Conservation (phyloP, 2,888 invertebrate genomes). For the Resseliella maxima region DNA sequence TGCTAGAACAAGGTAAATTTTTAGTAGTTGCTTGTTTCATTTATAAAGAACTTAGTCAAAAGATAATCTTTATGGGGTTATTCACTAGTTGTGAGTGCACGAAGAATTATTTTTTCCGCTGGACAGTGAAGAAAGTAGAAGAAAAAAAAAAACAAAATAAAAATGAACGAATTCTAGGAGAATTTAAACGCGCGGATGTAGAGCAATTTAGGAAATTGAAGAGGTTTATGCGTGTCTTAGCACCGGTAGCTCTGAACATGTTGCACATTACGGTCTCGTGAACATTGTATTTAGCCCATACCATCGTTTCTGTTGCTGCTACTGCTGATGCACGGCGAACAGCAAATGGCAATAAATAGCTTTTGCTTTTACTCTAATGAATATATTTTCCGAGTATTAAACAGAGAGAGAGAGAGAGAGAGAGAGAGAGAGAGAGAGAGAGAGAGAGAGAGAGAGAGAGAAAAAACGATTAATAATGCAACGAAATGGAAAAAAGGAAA, state of each 20-base stretch:
- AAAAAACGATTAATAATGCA: slow-evolving; percentile 11
- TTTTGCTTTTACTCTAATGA: slow-evolving; percentile 31
- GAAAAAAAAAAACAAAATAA: not conserved
- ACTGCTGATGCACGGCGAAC: not conserved
- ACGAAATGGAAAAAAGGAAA: slow-evolving; percentile 9
- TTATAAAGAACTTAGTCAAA: slow-evolving; percentile 41
- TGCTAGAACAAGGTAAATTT: not conserved
- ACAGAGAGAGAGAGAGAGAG: not conserved
- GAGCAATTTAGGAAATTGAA: slow-evolving; percentile 48
- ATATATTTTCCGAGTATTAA: not conserved
- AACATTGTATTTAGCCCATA: not conserved
- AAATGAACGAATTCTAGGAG: not conserved
- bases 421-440: not conserved
- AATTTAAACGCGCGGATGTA: slow-evolving; percentile 14
- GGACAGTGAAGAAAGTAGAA: not conserved
- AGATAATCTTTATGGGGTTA: slow-evolving; percentile 41
- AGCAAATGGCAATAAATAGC: slow-evolving; percentile 25
- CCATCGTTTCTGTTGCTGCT: not conserved
- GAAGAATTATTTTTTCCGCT: not conserved
- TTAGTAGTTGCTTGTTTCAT: not conserved
- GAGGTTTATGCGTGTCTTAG: slow-evolving; percentile 42
- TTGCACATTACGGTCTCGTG: slow-evolving; percentile 38
- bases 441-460: not conserved
- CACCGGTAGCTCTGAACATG: slow-evolving; percentile 4
- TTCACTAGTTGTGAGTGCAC: not conserved